phyloP scores from a whole-genome alignment of 2,797 vertebrate species.

The Clarias laeviceps region DNA sequence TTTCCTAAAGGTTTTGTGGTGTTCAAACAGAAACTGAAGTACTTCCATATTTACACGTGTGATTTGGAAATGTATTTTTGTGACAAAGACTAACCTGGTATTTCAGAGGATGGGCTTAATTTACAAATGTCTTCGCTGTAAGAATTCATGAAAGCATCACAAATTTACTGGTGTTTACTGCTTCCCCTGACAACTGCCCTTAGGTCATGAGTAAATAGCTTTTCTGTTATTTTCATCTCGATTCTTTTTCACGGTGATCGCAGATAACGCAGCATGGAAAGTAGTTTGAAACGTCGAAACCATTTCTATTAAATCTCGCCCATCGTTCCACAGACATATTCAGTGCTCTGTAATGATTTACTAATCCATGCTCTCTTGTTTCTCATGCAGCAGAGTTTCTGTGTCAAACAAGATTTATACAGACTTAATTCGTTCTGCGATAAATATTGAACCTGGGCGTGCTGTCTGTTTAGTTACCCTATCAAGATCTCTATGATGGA shows the following conservation, averaged over 20 bases:
- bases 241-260: background rate
- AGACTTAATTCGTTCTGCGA: background rate
- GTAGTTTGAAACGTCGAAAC: background rate
- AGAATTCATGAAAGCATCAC: background rate
- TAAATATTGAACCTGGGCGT: background rate
- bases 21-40: background rate
- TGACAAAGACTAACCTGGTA: background rate
- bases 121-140: background rate
- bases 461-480: slow-evolving; percentile 5
- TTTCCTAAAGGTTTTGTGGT: background rate
- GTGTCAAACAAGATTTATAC: background rate
- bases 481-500: background rate
- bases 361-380: background rate
- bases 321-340: background rate
- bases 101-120: background rate
- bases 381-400: background rate
- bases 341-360: background rate
- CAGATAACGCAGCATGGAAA: background rate
- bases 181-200: background rate
- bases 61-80: background rate
- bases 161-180: background rate
- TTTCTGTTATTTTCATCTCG: background rate
- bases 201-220: background rate
- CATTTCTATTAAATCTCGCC: background rate
- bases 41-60: background rate